Percentiles rank a stretch among this genome's conserved stretches.
Evolutionary conservation across 2,888 invertebrate species (phyloP).

Genomic region (Eurois occulta): DNA sequence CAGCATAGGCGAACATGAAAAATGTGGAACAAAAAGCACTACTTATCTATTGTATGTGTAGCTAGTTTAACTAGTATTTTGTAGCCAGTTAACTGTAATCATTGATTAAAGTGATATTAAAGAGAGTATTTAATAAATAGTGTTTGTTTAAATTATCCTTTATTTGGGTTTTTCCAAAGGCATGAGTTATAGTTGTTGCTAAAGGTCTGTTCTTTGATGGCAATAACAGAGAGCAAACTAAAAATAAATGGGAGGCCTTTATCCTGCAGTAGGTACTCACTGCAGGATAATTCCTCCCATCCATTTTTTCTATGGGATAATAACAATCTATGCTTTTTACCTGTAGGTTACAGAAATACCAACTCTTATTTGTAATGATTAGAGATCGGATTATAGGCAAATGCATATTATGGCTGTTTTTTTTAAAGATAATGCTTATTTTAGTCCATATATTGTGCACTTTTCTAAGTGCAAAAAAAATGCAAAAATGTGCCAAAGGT

Average conservation of each 20-base stretch:
- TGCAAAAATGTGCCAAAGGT: not conserved
- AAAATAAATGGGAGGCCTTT: not conserved
- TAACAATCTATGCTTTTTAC: not conserved
- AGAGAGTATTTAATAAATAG: not conserved
- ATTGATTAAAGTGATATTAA: constrained; percentile 49
- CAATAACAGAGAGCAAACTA: not conserved
- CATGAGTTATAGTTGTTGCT: not conserved
- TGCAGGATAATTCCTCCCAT: not conserved
- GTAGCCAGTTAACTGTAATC: constrained; percentile 47
- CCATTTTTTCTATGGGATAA: not conserved
- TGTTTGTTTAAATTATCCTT: no score
- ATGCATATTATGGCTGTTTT: not conserved
- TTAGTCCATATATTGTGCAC: not conserved
- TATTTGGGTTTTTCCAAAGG: no score
- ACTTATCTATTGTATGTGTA: constrained; percentile 36
- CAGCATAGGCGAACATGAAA: constrained; percentile 70
- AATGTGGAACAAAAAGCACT: constrained; percentile 76
- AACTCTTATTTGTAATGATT: constrained; percentile 1
- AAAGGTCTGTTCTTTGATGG: no score
- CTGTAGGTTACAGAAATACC: not conserved
- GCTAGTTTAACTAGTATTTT: constrained; percentile 48
- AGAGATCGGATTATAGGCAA: not conserved
- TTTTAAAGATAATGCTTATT: not conserved
- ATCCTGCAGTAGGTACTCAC: no score
- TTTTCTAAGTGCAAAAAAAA: not conserved